Conservation (phyloP, 92 coral and sea anemone species). For the Zoanthus solanderi region DNA sequence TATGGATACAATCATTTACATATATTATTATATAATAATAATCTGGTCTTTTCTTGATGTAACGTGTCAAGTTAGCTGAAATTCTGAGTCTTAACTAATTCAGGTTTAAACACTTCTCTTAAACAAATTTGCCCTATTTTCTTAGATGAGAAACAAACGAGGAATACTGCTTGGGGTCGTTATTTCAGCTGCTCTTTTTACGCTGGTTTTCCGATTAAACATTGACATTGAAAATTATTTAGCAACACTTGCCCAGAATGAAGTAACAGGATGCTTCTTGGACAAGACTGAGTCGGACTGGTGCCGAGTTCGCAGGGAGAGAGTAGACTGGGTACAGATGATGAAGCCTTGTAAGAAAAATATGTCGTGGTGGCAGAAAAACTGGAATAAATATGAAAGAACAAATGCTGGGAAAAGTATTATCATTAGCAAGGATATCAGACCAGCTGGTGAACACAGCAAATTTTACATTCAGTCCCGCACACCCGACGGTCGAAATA, state of each 20-base stretch:
- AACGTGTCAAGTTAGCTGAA: no score
- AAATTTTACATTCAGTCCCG: conserved; percentile 54
- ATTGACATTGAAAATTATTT: not conserved
- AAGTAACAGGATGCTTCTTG: not conserved
- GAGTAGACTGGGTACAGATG: conserved; percentile 61
- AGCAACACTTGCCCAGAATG: not conserved
- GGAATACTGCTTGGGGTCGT: not conserved
- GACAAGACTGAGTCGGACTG: conserved; percentile 56
- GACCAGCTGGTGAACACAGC: conserved; percentile 57
- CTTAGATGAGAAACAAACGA: conserved; percentile 19
- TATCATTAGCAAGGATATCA: conserved; percentile 42
- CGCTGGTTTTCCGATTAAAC: not conserved
- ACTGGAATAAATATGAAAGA: conserved; percentile 46
- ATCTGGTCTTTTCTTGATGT: no score
- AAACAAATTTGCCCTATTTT: not conserved
- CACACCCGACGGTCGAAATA: conserved; percentile 44
- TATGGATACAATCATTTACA: no score
- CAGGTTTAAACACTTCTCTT: not conserved
- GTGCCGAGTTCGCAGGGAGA: conserved; percentile 62
- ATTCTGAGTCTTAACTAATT: not conserved
- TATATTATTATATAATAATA: no score
- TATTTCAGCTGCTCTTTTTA: conserved; percentile 12
- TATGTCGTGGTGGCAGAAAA: conserved; percentile 62
- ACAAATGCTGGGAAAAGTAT: conserved; percentile 49
- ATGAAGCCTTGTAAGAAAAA: conserved; percentile 59